Evolutionary conservation across 1,140 invertebrate species (phyloP).

Genomic region (Cydia splendana): DNA sequence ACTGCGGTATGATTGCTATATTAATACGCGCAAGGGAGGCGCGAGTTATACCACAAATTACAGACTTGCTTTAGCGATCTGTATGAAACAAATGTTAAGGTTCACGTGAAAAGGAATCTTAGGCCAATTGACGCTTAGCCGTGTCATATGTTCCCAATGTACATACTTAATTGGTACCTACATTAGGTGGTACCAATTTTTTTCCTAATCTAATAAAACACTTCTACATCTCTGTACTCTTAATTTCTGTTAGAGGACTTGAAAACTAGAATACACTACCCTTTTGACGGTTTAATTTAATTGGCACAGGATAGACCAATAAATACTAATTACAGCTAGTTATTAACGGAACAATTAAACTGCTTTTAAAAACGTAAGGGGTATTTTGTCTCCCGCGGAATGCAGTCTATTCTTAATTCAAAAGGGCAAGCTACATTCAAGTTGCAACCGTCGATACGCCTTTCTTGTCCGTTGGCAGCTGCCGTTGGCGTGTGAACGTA

Average conservation of each 20-base stretch:
- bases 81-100: neutral
- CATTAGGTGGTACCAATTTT: too few relatives aligned
- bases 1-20: constrained; percentile 11
- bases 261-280: too few relatives aligned
- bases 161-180: too few relatives aligned
- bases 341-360: neutral
- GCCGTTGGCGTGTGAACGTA: constrained; percentile 3
- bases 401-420: constrained; percentile 7
- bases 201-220: too few relatives aligned
- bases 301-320: neutral
- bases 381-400: constrained; percentile 9
- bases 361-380: constrained; percentile 5
- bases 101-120: neutral
- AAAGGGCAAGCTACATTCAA: neutral
- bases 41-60: neutral
- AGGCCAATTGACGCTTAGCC: too few relatives aligned
- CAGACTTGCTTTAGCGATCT: neutral
- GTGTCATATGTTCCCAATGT: too few relatives aligned
- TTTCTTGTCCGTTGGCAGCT: neutral
- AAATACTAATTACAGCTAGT: neutral
- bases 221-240: neutral
- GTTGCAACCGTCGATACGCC: constrained; percentile 6
- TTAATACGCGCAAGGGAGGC: neutral
- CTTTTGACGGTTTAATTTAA: neutral
- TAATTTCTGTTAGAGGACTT: neutral